These are phyloP conservation scores for Macrosteles quadrilineatus DNA, from an alignment of 1,140 invertebrate genomes.

Conservation along the genomic window DNA sequence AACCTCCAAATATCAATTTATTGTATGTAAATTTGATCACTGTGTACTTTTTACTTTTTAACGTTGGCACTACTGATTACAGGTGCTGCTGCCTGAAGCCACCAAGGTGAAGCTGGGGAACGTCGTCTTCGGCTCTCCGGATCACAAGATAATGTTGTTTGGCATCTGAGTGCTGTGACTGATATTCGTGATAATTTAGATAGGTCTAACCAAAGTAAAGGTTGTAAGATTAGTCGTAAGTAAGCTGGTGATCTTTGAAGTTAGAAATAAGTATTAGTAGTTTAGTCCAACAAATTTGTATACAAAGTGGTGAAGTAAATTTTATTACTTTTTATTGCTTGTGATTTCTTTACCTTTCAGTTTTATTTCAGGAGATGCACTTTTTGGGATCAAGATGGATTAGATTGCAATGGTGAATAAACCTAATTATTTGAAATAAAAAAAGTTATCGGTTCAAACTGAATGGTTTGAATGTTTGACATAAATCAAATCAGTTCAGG, in stretches of 20 bases:
- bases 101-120: slow-evolving; percentile 16
- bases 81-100: slow-evolving; percentile 8
- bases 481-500: too few relatives aligned
- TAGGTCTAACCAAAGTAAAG: not conserved
- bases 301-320: not conserved
- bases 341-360: not conserved
- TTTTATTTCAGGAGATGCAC: too few relatives aligned
- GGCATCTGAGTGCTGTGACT: slow-evolving; percentile 16
- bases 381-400: too few relatives aligned
- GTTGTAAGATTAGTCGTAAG: too few relatives aligned
- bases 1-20: not conserved
- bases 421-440: too few relatives aligned
- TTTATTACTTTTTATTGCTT: too few relatives aligned
- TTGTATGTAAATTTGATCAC: not conserved
- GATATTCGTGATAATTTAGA: not conserved
- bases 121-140: not conserved
- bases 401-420: too few relatives aligned
- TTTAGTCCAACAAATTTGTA: too few relatives aligned
- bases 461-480: too few relatives aligned
- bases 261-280: too few relatives aligned
- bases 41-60: not conserved
- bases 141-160: not conserved
- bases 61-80: not conserved
- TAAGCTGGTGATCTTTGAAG: too few relatives aligned
- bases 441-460: too few relatives aligned